Percentiles rank a stretch among this genome's conserved stretches.
Evolutionary conservation across 1,140 invertebrate species (phyloP).

Genomic region (Drosophila grimshawi): DNA sequence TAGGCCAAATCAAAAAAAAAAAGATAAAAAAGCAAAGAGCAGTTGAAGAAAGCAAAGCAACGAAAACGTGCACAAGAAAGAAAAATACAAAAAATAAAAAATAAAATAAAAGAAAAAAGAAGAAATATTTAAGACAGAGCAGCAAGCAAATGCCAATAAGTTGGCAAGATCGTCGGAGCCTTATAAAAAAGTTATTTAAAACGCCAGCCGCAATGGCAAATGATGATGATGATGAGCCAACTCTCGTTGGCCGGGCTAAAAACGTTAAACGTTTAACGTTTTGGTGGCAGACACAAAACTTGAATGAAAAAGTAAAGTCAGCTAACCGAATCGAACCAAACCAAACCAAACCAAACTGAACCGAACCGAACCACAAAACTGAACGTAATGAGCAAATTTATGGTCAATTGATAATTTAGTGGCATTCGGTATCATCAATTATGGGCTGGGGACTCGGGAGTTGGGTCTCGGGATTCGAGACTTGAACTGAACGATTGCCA

Average conservation of each 20-base stretch:
- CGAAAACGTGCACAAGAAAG: constrained; percentile 40
- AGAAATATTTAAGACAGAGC: constrained; percentile 21
- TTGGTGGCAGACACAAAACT: constrained; percentile 57
- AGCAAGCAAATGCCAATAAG: constrained; percentile 73
- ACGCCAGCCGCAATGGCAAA: constrained; percentile 75
- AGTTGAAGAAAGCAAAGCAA: constrained; percentile 15
- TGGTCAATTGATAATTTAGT: constrained; percentile 85
- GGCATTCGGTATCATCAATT: constrained; percentile 84
- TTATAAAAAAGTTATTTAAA: constrained; percentile 83
- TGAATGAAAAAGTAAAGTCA: constrained; percentile 62
- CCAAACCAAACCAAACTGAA: constrained; percentile 2
- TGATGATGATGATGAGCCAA: constrained; percentile 74
- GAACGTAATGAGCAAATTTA: constrained; percentile 84
- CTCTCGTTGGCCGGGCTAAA: constrained; percentile 5
- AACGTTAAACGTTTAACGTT: constrained; percentile 66
- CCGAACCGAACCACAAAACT: constrained; percentile 33
- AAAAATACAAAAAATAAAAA: not conserved
- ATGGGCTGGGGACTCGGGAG: constrained; percentile 39
- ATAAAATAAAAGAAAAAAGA: not conserved
- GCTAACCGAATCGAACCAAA: constrained; percentile 19
- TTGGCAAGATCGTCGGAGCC: constrained; percentile 50
- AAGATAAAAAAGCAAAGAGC: not conserved
- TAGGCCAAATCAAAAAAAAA: constrained; percentile 6
- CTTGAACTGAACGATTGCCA: constrained; percentile 16
- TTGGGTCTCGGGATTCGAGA: not conserved